Base-by-base conservation (phyloP, 2,888 invertebrate genomes). In the Tenthredo mesomela region DNA sequence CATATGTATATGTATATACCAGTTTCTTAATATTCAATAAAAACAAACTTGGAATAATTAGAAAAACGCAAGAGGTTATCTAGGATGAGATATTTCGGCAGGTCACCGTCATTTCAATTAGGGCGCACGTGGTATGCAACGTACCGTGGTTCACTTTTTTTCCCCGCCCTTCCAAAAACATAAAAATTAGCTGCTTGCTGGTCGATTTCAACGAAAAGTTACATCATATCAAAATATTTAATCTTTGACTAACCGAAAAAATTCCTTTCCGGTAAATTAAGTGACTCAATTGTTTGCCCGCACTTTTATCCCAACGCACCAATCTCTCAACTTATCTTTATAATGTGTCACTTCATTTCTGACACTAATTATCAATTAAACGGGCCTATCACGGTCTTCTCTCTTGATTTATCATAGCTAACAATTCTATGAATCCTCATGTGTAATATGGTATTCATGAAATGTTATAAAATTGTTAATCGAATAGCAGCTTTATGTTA, bases 1-100 rank as follows among this genome's bases (percentile, higher is more conserved):
- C 54, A 77, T 15, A 25, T 9, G 12, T 18, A 50, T 54, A 54
- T 15, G 29, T 1, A 7, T 47, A 15, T 47, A 47, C 12, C 47
- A 50, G 18, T 77, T 77, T 77, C 54, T 77, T 25, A 33, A 77
- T 77, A 77, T 40, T 54, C 18, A 54, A 33, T n/a, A 80, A 80
- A 78, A 80, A 61, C 58, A 6, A 10, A 21, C 61, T 10, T 25
- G 80, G 18, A 10, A 80, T 80, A 29, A 80, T 80, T 80, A 80
- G 37, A 80, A 80, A 80, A 80, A 61, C 80, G 61, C 25, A 61
- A 80, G 40, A 80, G 58, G 21, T 61, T 61, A 61, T 61, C 37
- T 80, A 15, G 61, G 40, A 61, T 80, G 80, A 61, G 61, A 80
- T 80, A 80, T 50, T 80, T 40, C 25, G 61, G 33, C 15, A 37